Conservation (phyloP, 2,797 vertebrate species). For the Rhynchotus rufescens region DNA sequence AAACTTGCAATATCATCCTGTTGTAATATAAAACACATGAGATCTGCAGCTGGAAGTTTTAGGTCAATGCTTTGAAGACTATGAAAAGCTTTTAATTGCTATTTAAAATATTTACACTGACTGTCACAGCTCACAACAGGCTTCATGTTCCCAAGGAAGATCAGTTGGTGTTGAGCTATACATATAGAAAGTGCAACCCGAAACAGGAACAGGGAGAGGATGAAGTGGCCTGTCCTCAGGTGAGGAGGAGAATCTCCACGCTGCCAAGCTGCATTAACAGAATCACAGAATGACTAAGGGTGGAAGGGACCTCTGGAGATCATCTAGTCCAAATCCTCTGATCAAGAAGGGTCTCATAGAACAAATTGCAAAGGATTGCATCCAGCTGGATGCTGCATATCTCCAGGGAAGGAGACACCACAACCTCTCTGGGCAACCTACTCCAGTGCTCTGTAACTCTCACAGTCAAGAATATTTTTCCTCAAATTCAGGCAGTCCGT, state of each 20-base stretch:
- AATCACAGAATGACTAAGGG: no score
- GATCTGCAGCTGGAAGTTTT: constrained; percentile 42
- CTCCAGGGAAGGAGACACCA: no score
- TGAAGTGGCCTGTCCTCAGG: not conserved
- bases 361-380: no score
- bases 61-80: constrained; percentile 59
- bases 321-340: no score
- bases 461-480: no score
- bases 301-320: no score
- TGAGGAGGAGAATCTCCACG: not conserved
- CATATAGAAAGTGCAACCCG: not conserved
- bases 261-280: not conserved
- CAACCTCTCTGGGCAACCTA: no score
- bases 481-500: no score
- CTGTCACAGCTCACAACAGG: constrained; percentile 14
- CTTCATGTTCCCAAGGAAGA: not conserved
- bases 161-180: not conserved
- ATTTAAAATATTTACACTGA: constrained; percentile 44
- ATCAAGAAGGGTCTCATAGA: no score
- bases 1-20: not conserved
- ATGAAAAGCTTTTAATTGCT: constrained; percentile 51
- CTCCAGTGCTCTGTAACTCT: no score
- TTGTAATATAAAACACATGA: constrained; percentile 57
- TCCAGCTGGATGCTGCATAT: no score
- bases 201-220: not conserved